Base-by-base conservation (phyloP, 2,888 invertebrate genomes). In the Nomada ferruginata region DNA sequence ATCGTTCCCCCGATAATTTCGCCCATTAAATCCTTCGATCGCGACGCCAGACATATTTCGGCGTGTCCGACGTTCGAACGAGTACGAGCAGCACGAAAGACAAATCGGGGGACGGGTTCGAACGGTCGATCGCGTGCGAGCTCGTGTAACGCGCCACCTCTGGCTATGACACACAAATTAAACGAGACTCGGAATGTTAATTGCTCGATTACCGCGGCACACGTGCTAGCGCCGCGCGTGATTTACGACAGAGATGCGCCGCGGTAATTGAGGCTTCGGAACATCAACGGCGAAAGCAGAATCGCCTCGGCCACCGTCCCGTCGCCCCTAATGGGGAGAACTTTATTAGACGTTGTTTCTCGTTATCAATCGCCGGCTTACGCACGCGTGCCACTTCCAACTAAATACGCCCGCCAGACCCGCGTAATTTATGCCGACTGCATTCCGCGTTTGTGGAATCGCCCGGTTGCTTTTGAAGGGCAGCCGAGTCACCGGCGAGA, bases 1-100 rank as follows among this genome's bases (percentile, higher is more conserved):
- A 47, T 64, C 36, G 23, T 55, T n/a, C 42, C 63, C 66, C 80
- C 80, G 89, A 89, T 87, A 88, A 87, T 84, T 89, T 86, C 76
- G 52, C 83, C 84, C 89, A 90, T 90, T 89, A 90, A 90, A 89
- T 90, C 85, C 84, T 84, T 84, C 86, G 83, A 85, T 86, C 79
- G 81, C 78, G 73, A 20, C 47, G 18, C 47, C 47, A 15, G 63
- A 15, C 11, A 44, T 3, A n/a, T 60, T 13, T 36, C 36, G 36
- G 36, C 36, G 7, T 5, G 36, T n/a, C 9, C 53, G 9, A 23
- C 9, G 57, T 36, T 36, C 36, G 36, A 36, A 36, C 26, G 26
- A n/a, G 2, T 1, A 18, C 18, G 36, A n/a, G 9, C 36, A 11
- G 13, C 47, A 11, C 47, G 63, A 23, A 47, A 26, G 63, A 15